These are phyloP conservation scores for Bagarius yarrelli DNA, from an alignment of 2,113 vertebrate genomes.

Conservation along the genomic window DNA sequence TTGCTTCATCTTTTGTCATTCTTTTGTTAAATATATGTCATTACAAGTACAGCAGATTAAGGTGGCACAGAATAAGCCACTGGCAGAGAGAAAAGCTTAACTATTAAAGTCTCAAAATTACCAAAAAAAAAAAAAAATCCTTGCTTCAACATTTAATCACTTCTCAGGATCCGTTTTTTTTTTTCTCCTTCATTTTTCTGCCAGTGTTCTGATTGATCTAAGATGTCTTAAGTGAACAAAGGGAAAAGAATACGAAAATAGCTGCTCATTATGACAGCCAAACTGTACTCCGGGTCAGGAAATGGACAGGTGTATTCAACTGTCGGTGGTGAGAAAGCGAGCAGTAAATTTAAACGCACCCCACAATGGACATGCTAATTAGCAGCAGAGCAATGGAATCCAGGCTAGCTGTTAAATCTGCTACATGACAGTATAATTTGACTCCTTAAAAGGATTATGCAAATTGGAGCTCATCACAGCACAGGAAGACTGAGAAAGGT, in stretches of 20 bases:
- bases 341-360: constrained; percentile 79
- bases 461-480: constrained; percentile 92
- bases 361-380: constrained; percentile 92
- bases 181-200: constrained; percentile 1
- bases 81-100: constrained; percentile 20
- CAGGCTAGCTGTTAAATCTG: constrained; percentile 95
- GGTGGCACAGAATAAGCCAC: neutral
- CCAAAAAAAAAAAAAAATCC: constrained; percentile 15
- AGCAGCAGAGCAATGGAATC: constrained; percentile 85
- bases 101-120: constrained; percentile 17
- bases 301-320: constrained; percentile 52
- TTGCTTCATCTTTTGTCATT: neutral
- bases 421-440: constrained; percentile 97
- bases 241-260: constrained; percentile 34
- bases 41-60: constrained; percentile 33
- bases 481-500: constrained; percentile 88
- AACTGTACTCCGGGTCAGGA: constrained; percentile 49
- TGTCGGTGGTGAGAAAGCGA: constrained; percentile 42
- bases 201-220: constrained; percentile 17
- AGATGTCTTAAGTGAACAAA: constrained; percentile 36
- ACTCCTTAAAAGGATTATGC: constrained; percentile 96
- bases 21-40: constrained; percentile 29
- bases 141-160: constrained; percentile 30
- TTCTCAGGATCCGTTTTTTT: neutral
- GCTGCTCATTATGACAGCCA: constrained; percentile 32